These are phyloP conservation scores for Esox lucius DNA, from an alignment of 2,797 vertebrate species.

Conservation along the genomic window DNA sequence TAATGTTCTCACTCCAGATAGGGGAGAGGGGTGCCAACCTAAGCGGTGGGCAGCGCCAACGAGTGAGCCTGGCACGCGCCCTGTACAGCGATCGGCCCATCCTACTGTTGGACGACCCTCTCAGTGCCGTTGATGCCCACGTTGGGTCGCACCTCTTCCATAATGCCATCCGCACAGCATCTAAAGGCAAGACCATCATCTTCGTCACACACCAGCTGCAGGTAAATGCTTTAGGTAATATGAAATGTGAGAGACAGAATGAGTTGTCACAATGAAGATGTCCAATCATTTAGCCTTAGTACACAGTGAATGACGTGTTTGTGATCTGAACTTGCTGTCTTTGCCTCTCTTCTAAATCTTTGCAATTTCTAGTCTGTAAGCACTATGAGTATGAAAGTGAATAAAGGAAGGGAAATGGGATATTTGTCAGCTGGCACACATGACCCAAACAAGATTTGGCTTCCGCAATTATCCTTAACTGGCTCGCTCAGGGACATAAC, in stretches of 20 bases:
- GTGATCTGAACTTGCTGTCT: not conserved
- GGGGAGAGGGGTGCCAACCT: slow-evolving; percentile 82
- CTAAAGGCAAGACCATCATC: slow-evolving; percentile 74
- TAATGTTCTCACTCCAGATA: slow-evolving; percentile 62
- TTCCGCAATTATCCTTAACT: not conserved
- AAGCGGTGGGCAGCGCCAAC: slow-evolving; percentile 83
- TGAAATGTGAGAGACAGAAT: not conserved
- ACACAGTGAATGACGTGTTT: not conserved
- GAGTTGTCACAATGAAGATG: not conserved
- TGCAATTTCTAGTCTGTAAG: not conserved
- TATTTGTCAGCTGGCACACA: too few species aligned
- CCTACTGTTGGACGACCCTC: slow-evolving; percentile 83
- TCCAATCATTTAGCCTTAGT: too few species aligned
- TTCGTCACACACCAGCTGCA: slow-evolving; percentile 87
- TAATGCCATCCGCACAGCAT: slow-evolving; percentile 67
- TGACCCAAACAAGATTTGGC: not conserved
- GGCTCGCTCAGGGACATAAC: too few species aligned
- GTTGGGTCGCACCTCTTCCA: slow-evolving; percentile 79
- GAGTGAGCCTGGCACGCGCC: slow-evolving; percentile 81
- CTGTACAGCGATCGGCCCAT: slow-evolving; percentile 79
- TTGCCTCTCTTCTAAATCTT: not conserved
- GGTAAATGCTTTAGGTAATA: slow-evolving; percentile 51
- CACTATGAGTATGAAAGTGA: not conserved
- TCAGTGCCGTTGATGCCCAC: slow-evolving; percentile 80
- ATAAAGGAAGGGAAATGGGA: not conserved